These are phyloP conservation scores for Macropodus opercularis DNA, from an alignment of 2,797 vertebrate species.

Conservation along the genomic window DNA sequence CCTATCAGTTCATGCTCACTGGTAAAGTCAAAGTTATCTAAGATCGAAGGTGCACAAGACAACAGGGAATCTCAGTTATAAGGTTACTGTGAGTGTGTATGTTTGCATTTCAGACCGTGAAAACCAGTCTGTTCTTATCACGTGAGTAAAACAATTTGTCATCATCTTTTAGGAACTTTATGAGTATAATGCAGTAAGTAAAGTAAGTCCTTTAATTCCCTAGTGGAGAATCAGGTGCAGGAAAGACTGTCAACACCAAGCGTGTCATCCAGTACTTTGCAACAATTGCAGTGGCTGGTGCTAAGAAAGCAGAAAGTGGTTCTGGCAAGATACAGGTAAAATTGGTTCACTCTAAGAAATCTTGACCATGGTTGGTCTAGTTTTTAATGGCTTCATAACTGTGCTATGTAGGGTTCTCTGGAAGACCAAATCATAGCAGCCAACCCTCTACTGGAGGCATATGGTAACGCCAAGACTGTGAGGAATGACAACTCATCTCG, in stretches of 20 bases:
- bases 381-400: background rate
- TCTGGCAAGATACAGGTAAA: constrained; percentile 60
- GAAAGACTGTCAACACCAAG: constrained; percentile 76
- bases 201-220: constrained; percentile 3
- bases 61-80: background rate
- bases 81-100: constrained; percentile 3
- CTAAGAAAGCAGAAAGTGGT: constrained; percentile 40
- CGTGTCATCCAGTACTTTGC: constrained; percentile 78
- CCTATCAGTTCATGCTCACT: constrained; percentile 86
- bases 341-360: background rate
- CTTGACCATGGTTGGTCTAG: constrained; percentile 8
- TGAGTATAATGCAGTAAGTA: background rate
- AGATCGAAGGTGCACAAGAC: background rate
- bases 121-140: constrained; percentile 88
- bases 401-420: constrained; percentile 81
- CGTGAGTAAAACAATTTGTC: constrained; percentile 70
- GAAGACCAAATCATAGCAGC: constrained; percentile 85
- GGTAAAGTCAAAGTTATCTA: constrained; percentile 34
- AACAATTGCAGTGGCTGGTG: constrained; percentile 56
- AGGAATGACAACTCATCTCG: constrained; percentile 90
- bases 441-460: constrained; percentile 89
- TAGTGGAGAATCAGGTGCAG: constrained; percentile 60
- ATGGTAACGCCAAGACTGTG: constrained; percentile 89
- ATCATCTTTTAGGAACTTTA: background rate
- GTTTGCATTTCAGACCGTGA: constrained; percentile 78